phyloP scores from a whole-genome alignment of 2,888 invertebrate genomes.

The Thyatira batis region DNA sequence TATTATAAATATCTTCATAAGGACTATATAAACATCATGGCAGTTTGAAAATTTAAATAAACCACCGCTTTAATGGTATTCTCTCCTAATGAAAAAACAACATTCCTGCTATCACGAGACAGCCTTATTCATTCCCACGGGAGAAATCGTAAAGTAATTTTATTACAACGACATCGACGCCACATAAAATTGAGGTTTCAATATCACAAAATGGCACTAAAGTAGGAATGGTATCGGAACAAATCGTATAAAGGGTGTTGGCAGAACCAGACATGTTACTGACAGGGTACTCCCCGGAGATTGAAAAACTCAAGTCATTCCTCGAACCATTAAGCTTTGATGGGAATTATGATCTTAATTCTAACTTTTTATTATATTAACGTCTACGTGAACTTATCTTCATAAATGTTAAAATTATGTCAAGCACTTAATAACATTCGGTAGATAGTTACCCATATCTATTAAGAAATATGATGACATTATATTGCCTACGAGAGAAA shows the following conservation, averaged over 20 bases:
- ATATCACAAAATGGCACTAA: slow-evolving; percentile 21
- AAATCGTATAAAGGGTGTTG: slow-evolving; percentile 15
- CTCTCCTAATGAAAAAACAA: background rate
- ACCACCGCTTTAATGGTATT: background rate
- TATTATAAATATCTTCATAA: too few species aligned
- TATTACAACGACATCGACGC: slow-evolving; percentile 14
- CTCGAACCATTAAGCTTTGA: slow-evolving; percentile 12
- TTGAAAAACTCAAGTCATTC: slow-evolving; percentile 17
- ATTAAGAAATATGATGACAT: too few species aligned
- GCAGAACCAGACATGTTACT: slow-evolving; percentile 11
- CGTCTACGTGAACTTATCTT: background rate
- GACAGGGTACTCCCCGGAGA: slow-evolving; percentile 10
- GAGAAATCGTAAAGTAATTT: background rate
- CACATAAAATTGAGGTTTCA: slow-evolving; percentile 14
- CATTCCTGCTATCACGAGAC: background rate
- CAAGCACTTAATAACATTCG: too few species aligned
- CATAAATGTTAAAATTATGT: too few species aligned
- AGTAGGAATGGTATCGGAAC: slow-evolving; percentile 12
- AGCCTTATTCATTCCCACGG: background rate
- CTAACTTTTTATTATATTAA: background rate
- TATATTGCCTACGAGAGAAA: too few species aligned
- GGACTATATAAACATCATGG: too few species aligned
- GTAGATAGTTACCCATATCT: too few species aligned
- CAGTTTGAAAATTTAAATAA: background rate
- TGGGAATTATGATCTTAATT: slow-evolving; percentile 8